Conservation (phyloP, 2,113 vertebrate genomes). For the Eleginops maclovinus region DNA sequence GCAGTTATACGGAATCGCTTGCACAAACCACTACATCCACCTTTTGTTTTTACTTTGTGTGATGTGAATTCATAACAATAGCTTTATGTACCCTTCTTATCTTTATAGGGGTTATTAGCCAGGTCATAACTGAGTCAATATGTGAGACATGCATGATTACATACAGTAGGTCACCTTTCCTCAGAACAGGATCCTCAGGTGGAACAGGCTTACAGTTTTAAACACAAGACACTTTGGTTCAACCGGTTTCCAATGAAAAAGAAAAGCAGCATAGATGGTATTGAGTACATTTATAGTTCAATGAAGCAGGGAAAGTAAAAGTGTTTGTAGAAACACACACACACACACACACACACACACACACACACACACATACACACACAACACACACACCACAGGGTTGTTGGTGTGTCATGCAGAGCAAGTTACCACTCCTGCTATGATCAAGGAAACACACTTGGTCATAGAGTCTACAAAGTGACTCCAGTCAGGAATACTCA, state of each 20-base stretch:
- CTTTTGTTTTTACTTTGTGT: not conserved
- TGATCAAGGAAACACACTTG: constrained; percentile 59
- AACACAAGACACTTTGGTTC: not conserved
- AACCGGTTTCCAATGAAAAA: constrained; percentile 37
- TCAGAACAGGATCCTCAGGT: constrained; percentile 45
- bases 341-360: constrained; percentile 7
- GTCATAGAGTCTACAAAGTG: constrained; percentile 31
- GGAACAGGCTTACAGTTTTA: constrained; percentile 19
- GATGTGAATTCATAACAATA: not conserved
- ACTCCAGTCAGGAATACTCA: constrained; percentile 22
- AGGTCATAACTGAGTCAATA: not conserved
- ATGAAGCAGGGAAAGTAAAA: not conserved
- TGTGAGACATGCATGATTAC: not conserved
- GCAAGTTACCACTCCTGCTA: constrained; percentile 16
- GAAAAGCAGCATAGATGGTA: not conserved
- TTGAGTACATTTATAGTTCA: constrained; percentile 27
- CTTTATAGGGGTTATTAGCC: not conserved
- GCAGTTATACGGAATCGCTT: not conserved
- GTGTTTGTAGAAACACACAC: constrained; percentile 4
- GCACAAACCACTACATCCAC: not conserved
- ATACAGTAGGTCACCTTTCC: not conserved
- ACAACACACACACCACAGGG: not conserved
- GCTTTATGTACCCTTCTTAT: not conserved
- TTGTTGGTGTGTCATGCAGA: constrained; percentile 16
- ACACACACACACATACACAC: too few relatives aligned